phyloP scores from a whole-genome alignment of 2,113 vertebrate genomes.

The Protobothrops flavoviridis region DNA sequence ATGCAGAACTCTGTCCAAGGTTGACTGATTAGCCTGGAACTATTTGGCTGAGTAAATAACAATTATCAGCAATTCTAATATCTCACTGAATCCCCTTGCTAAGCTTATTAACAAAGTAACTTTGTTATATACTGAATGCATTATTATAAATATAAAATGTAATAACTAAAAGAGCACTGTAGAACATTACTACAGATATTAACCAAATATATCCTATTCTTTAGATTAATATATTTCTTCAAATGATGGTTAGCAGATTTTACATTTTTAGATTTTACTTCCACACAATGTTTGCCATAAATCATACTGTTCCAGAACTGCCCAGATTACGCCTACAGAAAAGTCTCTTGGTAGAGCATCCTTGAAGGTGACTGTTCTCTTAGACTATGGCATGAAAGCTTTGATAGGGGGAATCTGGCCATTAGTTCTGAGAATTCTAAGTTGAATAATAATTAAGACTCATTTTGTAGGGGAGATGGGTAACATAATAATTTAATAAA shows the following conservation, averaged over 20 bases:
- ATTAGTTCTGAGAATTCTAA: not conserved
- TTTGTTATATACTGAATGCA: not conserved
- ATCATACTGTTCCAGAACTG: not conserved
- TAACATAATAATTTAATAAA: not conserved
- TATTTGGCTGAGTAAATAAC: not conserved
- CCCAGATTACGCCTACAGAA: not conserved
- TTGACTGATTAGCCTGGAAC: not conserved
- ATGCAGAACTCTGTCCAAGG: not conserved
- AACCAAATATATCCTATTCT: not conserved
- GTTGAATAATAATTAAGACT: not conserved
- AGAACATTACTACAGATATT: not conserved
- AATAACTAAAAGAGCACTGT: not conserved
- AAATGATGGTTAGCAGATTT: not conserved
- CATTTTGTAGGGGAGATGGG: not conserved
- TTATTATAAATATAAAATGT: not conserved
- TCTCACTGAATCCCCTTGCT: not conserved
- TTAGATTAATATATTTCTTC: not conserved
- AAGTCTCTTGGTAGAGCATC: not conserved
- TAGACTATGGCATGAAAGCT: not conserved
- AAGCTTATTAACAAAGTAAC: not conserved
- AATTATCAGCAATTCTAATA: slow-evolving; percentile 7
- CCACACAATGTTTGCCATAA: not conserved
- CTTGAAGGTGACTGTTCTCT: not conserved
- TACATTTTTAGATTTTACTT: not conserved
- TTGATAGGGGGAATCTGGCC: not conserved